Percentiles rank a stretch among this genome's conserved stretches.
Evolutionary conservation across 1,140 invertebrate genomes (phyloP).

Genomic region (Zaprionus camerounensis): DNA sequence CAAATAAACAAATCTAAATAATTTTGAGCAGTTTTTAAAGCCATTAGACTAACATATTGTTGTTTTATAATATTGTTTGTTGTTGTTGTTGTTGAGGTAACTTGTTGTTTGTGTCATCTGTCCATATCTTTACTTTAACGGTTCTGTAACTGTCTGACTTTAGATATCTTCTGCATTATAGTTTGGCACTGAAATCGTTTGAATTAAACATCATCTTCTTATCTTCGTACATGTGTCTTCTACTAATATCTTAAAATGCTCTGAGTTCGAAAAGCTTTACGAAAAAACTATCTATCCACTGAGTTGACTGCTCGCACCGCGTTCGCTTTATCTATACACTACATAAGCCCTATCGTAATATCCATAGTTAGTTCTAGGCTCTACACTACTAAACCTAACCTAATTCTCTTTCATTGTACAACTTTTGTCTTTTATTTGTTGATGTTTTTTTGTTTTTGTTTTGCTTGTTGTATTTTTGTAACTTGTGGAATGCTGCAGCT

Average conservation of each 20-base stretch:
- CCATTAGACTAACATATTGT: slow-evolving; percentile 43
- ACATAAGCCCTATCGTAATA: slow-evolving; percentile 32
- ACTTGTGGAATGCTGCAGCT: slow-evolving; percentile 64
- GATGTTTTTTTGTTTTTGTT: slow-evolving; percentile 36
- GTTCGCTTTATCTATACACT: slow-evolving; percentile 11
- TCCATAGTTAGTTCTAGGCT: slow-evolving; percentile 22
- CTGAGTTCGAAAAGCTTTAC: slow-evolving; percentile 67
- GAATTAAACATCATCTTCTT: slow-evolving; percentile 19
- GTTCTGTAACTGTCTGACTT: slow-evolving; percentile 28
- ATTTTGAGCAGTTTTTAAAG: slow-evolving; percentile 49
- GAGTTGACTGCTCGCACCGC: slow-evolving; percentile 65
- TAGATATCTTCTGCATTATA: slow-evolving; percentile 29
- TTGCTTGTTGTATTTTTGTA: slow-evolving; percentile 42
- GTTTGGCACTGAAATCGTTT: slow-evolving; percentile 50
- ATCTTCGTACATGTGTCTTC: slow-evolving; percentile 10
- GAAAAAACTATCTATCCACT: slow-evolving; percentile 65
- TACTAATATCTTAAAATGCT: slow-evolving; percentile 73
- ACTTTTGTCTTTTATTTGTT: slow-evolving; percentile 65
- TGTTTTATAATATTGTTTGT: slow-evolving; percentile 10
- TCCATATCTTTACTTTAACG: slow-evolving; percentile 25
- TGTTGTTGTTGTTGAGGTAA: slow-evolving; percentile 39
- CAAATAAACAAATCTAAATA: slow-evolving; percentile 18
- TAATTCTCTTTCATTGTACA: slow-evolving; percentile 68
- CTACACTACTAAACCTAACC: slow-evolving; percentile 10
- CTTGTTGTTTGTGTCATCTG: slow-evolving; percentile 35